phyloP scores from a whole-genome alignment of 2,888 invertebrate genomes.

The Drosophila lutescens region DNA sequence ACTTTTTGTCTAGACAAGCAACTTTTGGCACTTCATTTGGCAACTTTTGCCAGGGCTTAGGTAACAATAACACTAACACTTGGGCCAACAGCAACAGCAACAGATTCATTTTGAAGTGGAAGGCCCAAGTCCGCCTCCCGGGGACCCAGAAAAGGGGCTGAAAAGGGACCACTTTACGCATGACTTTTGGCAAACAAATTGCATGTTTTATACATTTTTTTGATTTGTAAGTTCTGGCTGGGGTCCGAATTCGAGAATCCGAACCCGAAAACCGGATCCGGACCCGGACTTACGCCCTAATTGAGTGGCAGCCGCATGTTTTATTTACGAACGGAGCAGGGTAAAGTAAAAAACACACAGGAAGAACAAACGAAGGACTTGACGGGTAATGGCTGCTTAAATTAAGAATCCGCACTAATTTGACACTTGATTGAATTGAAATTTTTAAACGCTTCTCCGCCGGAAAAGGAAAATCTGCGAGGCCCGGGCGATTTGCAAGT shows the following conservation, averaged over 20 bases:
- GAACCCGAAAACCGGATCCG: conserved; percentile 7
- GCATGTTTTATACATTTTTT: conserved; percentile 79
- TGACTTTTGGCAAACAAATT: conserved; percentile 79
- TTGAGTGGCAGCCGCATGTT: conserved; percentile 76
- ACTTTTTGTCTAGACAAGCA: conserved; percentile 35
- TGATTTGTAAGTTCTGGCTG: conserved; percentile 66
- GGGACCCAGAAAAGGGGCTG: conserved; percentile 10
- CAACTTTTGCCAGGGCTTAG: conserved; percentile 27
- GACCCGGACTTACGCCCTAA: conserved; percentile 49
- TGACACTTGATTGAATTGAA: conserved; percentile 80
- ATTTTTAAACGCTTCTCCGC: conserved; percentile 59
- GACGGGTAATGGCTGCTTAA: conserved; percentile 54
- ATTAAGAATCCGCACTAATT: conserved; percentile 77
- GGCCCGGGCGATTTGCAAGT: conserved; percentile 69
- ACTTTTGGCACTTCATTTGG: conserved; percentile 54
- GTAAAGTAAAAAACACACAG: conserved; percentile 20
- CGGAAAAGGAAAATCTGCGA: conserved; percentile 33
- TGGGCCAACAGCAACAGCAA: conserved; percentile 13
- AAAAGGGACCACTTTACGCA: conserved; percentile 64
- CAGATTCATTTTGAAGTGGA: conserved; percentile 20
- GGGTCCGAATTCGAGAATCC: conserved; percentile 9
- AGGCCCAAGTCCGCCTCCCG: conserved; percentile 3
- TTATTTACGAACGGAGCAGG: conserved; percentile 69
- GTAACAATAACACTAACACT: conserved; percentile 32
- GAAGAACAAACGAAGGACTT: conserved; percentile 2